Evolutionary conservation across 2,113 vertebrate species (phyloP).

Genomic region (Rhabdomys dilectus): DNA sequence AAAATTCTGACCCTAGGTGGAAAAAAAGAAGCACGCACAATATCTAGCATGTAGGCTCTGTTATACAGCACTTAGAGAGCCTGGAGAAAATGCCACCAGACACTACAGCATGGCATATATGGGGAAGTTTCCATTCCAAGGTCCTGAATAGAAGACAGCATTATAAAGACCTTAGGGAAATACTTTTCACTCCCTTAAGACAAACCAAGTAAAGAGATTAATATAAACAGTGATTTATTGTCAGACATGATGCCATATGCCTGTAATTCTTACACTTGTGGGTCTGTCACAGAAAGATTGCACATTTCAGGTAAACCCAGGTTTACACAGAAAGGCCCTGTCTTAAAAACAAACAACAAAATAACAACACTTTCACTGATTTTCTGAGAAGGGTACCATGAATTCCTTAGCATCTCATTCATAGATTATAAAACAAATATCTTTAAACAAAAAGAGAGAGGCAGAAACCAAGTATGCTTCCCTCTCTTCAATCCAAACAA

Average conservation of each 20-base stretch:
- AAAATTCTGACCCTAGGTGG: slow-evolving; percentile 34
- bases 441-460: background rate
- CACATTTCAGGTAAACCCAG: background rate
- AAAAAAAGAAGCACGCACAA: slow-evolving; percentile 48
- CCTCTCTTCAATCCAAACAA: background rate
- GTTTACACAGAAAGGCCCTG: background rate
- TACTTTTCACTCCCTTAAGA: background rate
- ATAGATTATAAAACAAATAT: background rate
- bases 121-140: slow-evolving; percentile 44
- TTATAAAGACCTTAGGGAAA: slow-evolving; percentile 42
- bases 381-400: background rate
- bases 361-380: background rate
- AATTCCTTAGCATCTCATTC: background rate
- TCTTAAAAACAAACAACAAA: background rate
- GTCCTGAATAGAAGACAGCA: slow-evolving; percentile 53
- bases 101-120: background rate
- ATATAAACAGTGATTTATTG: slow-evolving; percentile 8
- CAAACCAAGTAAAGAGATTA: background rate
- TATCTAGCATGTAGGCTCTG: background rate
- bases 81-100: slow-evolving; percentile 11
- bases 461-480: background rate
- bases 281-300: background rate
- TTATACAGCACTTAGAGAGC: background rate
- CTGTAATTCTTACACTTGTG: background rate
- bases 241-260: background rate